Base-by-base conservation (phyloP, 2,888 invertebrate species). In the Chloromyia formosa region DNA sequence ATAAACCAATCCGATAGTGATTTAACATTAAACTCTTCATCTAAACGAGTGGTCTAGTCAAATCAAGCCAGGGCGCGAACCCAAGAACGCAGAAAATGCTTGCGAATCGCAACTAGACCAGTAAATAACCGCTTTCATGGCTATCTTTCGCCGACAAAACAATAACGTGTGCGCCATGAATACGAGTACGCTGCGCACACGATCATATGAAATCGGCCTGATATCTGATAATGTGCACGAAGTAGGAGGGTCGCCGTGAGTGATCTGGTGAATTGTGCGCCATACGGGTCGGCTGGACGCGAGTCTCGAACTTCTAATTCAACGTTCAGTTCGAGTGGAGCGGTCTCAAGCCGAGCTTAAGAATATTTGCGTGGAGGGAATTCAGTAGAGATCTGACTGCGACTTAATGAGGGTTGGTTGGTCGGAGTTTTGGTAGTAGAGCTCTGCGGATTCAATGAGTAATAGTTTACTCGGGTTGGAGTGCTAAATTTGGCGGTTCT, bases 351-450 rank as follows among this genome's bases (percentile, higher is more conserved):
- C n/a, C 27, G 40, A 58, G 71, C 56, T 71, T 58, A 10, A 35
- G 58, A 9, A 56, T 20, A 35, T 58, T 58, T 56, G 14, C 71
- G 56, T 12, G n/a, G 68, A 60, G 35, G 42, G 56, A 54, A n/a
- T 54, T 66, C 54, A 74, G 74, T 74, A 42, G 74, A 74, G 74
- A 23, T 74, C 74, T 66, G 53, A 74, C 66, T 35, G 74, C 42
- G 54, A 58, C 42, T 45, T 54, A 20, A 49, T 23, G 22, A 74
- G 40, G 73, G n/a, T 64, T 12, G 22, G 49, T 12, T 12, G 49
- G 49, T 7, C 54, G 23, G 22, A n/a, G 18, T 27, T 14, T 35
- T n/a, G 54, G 40, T 23, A 9, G 71, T 40, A 18, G 5, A 27
- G 35, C 27, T 66, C 35, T 9, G 35, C 16, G 7, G 71, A 42